These are phyloP conservation scores for Caenorhabditis elegans DNA, from an alignment of 1,140 invertebrate species.

Conservation along the genomic window DNA sequence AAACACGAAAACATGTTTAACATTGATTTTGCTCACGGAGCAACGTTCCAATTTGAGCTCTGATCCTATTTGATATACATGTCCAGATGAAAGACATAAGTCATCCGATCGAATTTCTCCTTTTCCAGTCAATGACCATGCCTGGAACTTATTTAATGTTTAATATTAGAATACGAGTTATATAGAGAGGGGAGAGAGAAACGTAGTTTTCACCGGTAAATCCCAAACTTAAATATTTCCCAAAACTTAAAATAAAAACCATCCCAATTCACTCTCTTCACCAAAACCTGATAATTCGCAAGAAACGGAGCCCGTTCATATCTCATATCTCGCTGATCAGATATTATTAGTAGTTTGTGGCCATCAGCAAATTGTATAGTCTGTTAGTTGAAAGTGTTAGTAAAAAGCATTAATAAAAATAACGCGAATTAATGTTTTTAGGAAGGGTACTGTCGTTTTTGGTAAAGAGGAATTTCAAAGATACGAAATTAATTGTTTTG, in stretches of 20 bases:
- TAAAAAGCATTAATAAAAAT: too few species aligned
- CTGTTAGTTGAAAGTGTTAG: not conserved
- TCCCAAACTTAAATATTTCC: not conserved
- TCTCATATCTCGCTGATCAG: not conserved
- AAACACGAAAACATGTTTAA: constrained; percentile 38
- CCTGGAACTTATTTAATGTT: constrained; percentile 30
- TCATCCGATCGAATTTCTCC: constrained; percentile 48
- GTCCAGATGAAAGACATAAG: constrained; percentile 38
- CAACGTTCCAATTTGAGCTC: constrained; percentile 43
- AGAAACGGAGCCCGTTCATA: not conserved
- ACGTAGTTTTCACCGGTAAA: too few species aligned
- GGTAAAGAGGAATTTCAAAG: too few species aligned
- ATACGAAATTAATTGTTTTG: too few species aligned
- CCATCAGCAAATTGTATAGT: not conserved
- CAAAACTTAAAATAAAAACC: not conserved
- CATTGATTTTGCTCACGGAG: constrained; percentile 33
- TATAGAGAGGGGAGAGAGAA: not conserved
- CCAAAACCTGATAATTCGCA: not conserved
- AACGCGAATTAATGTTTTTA: too few species aligned
- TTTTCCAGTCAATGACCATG: constrained; percentile 38
- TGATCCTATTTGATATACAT: constrained; percentile 37
- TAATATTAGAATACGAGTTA: not conserved
- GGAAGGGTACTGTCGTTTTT: too few species aligned
- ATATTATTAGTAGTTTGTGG: not conserved
- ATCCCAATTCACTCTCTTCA: not conserved